These are phyloP conservation scores for Hesperophylax magnus DNA, from an alignment of 1,140 invertebrate genomes.

Conservation along the genomic window DNA sequence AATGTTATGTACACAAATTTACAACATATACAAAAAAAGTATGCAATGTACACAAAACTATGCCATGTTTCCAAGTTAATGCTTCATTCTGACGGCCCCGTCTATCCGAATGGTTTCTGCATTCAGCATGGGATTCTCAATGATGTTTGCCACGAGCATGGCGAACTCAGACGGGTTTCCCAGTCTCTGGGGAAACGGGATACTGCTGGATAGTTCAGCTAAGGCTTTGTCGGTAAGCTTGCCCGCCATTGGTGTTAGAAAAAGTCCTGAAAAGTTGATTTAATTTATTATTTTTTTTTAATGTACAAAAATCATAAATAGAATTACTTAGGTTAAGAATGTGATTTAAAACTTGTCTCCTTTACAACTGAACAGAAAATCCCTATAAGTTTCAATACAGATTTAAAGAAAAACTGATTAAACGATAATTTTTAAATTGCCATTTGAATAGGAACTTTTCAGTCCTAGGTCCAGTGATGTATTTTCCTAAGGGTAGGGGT, in stretches of 20 bases:
- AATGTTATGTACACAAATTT: too few species aligned
- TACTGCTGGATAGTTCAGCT: constrained; percentile 81
- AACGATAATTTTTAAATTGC: background rate
- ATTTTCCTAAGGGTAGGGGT: too few species aligned
- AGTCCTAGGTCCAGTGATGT: background rate
- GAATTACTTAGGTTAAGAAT: background rate
- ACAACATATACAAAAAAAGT: too few species aligned
- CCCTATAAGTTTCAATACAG: too few species aligned
- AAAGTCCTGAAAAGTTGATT: constrained; percentile 77
- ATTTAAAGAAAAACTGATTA: background rate
- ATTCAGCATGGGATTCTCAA: constrained; percentile 95
- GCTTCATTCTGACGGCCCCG: constrained; percentile 86
- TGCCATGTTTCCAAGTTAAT: background rate
- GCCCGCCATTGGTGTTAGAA: constrained; percentile 89
- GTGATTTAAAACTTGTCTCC: background rate
- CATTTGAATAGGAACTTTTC: background rate
- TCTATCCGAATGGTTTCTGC: constrained; percentile 95
- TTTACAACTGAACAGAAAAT: background rate
- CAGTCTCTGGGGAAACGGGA: constrained; percentile 92
- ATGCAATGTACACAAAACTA: too few species aligned
- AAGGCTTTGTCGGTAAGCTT: constrained; percentile 89
- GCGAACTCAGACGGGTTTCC: constrained; percentile 95
- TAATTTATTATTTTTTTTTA: too few species aligned
- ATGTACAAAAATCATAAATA: constrained; percentile 2
- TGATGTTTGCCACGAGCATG: constrained; percentile 86